These are phyloP conservation scores for Macrocentrus cingulum DNA, from an alignment of 1,140 invertebrate species.

Conservation along the genomic window DNA sequence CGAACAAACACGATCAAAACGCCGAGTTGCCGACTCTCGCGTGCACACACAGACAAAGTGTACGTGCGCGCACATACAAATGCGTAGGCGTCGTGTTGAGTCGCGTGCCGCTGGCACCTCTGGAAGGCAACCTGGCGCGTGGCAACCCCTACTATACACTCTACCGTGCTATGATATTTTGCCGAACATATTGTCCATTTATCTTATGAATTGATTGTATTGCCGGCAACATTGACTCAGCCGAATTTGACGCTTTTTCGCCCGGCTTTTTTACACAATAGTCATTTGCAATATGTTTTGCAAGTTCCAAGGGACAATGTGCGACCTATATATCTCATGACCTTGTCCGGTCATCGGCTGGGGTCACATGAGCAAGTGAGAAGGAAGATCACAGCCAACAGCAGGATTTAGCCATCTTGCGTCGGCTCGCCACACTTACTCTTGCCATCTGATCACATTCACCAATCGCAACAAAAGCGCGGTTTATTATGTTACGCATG, in stretches of 20 bases:
- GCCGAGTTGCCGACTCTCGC: slow-evolving; percentile 4
- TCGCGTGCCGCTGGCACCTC: slow-evolving; percentile 46
- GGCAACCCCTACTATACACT: slow-evolving; percentile 15
- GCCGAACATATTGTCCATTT: neutral
- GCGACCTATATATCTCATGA: slow-evolving; percentile 17
- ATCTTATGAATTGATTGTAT: neutral
- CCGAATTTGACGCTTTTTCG: neutral
- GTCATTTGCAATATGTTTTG: too few relatives aligned
- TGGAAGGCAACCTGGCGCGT: slow-evolving; percentile 28
- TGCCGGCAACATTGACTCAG: neutral
- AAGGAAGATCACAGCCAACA: slow-evolving; percentile 7
- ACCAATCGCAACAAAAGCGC: slow-evolving; percentile 15
- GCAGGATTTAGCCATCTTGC: slow-evolving; percentile 28
- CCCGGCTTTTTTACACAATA: too few relatives aligned
- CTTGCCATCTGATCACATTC: slow-evolving; percentile 17
- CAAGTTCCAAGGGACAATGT: slow-evolving; percentile 1
- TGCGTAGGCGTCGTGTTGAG: slow-evolving; percentile 29
- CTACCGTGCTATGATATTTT: neutral
- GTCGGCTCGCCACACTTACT: slow-evolving; percentile 28
- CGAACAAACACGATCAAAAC: slow-evolving; percentile 18
- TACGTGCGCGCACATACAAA: slow-evolving; percentile 15
- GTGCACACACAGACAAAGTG: neutral
- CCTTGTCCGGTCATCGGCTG: slow-evolving; percentile 14
- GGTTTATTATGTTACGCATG: slow-evolving; percentile 24
- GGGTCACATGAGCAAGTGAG: slow-evolving; percentile 1